Percentiles rank a stretch among this genome's conserved stretches.
phyloP scores from a whole-genome alignment of 2,113 vertebrate genomes.

The Otis tarda region DNA sequence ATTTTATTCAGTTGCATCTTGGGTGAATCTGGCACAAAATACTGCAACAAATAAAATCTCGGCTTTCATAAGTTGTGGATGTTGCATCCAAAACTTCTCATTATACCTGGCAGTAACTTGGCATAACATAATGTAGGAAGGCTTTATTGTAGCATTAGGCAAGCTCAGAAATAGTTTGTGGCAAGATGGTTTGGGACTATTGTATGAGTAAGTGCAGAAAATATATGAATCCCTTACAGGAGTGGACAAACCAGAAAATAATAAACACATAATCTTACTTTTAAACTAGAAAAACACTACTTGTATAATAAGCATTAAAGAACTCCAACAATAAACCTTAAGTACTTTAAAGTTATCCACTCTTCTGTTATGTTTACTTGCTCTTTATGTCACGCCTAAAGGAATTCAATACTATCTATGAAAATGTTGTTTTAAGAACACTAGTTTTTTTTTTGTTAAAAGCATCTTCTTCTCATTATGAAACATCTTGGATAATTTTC shows the following conservation, averaged over 20 bases:
- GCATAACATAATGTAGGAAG: background rate
- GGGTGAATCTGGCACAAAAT: constrained; percentile 12
- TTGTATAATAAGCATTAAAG: background rate
- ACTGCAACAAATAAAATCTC: constrained; percentile 17
- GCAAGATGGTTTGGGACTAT: background rate
- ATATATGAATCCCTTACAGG: background rate
- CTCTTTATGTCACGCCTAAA: background rate
- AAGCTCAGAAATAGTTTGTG: constrained; percentile 19
- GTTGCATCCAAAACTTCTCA: background rate
- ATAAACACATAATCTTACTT: background rate
- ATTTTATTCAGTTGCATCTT: background rate
- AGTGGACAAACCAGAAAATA: background rate
- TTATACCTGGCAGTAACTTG: constrained; percentile 12
- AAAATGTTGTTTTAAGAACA: background rate
- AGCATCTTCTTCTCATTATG: background rate
- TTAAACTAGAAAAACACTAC: background rate
- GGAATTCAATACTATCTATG: background rate
- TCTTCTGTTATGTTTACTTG: background rate
- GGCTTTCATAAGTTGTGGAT: background rate
- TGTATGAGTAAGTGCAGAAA: background rate
- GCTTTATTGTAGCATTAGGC: constrained; percentile 3
- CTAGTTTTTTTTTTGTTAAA: background rate
- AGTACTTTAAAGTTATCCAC: background rate
- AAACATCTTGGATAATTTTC: background rate
- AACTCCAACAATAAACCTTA: accelerated